A percentile compares a stretch with the other conserved stretches of the same genome.
These are phyloP conservation scores for Drosophila watanabei DNA, from an alignment of 1,140 invertebrate species.

Conservation along the genomic window DNA sequence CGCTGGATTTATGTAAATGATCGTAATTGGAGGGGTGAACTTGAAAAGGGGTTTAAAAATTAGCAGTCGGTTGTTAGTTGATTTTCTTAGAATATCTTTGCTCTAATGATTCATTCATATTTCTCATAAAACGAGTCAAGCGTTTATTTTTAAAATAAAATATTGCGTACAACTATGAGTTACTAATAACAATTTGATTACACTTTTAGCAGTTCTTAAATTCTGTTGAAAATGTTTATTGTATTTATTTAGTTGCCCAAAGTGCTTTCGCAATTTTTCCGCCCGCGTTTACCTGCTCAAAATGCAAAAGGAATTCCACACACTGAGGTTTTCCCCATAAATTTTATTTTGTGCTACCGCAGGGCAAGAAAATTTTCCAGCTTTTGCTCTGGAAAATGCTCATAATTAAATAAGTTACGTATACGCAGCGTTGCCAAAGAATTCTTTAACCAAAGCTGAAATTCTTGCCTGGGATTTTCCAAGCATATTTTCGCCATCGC, in stretches of 20 bases:
- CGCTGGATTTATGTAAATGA: slow-evolving; percentile 18
- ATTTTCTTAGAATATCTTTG: slow-evolving; percentile 6
- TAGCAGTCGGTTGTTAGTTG: not conserved
- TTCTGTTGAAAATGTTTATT: not conserved
- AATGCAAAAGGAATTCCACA: slow-evolving; percentile 8
- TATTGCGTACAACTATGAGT: not conserved
- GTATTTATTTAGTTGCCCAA: not conserved
- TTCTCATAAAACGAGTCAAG: not conserved
- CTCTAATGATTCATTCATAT: not conserved
- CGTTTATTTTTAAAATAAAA: slow-evolving; percentile 5
- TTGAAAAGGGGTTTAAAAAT: not conserved
- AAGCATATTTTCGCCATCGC: slow-evolving; percentile 58
- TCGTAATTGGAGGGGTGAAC: slow-evolving; percentile 14
- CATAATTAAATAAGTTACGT: slow-evolving; percentile 71
- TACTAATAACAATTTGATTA: not conserved
- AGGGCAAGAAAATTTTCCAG: slow-evolving; percentile 9
- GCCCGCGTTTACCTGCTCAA: slow-evolving; percentile 15
- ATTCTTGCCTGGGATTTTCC: slow-evolving; percentile 60
- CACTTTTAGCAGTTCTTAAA: not conserved
- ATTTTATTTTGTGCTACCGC: slow-evolving; percentile 15
- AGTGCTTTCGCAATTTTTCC: slow-evolving; percentile 11
- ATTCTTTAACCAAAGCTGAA: slow-evolving; percentile 24
- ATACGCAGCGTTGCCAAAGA: slow-evolving; percentile 27
- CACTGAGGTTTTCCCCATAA: slow-evolving; percentile 32
- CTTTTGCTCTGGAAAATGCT: slow-evolving; percentile 21